A percentile compares a stretch with the other conserved stretches of the same genome.
Evolutionary conservation across 2,797 vertebrate species (phyloP).

Genomic region (Oreochromis mossambicus): DNA sequence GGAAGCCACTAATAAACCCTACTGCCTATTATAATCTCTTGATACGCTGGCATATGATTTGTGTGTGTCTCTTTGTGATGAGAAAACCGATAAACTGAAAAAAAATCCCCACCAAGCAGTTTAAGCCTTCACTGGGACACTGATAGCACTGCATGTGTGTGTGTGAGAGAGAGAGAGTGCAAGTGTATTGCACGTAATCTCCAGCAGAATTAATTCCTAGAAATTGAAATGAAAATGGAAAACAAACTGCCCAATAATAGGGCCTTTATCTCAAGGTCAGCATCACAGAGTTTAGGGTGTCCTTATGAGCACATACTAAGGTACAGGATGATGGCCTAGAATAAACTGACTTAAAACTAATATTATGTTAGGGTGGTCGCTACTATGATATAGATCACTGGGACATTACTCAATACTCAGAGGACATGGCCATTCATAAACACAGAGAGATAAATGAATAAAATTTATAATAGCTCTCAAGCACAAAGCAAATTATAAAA

Average conservation of each 20-base stretch:
- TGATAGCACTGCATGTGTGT: background rate
- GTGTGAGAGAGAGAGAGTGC: background rate
- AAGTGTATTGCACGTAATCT: slow-evolving; percentile 49
- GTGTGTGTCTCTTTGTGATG: slow-evolving; percentile 11
- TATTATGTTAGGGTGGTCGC: background rate
- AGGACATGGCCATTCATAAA: background rate
- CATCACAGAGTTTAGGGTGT: background rate
- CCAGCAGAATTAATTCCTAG: slow-evolving; percentile 66
- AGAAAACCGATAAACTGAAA: slow-evolving; percentile 43
- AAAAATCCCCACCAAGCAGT: slow-evolving; percentile 50
- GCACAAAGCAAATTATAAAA: slow-evolving; percentile 20
- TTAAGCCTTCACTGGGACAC: slow-evolving; percentile 47
- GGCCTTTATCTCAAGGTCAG: slow-evolving; percentile 64
- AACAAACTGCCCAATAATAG: slow-evolving; percentile 22
- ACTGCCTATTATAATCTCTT: slow-evolving; percentile 46
- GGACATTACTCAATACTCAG: slow-evolving; percentile 4
- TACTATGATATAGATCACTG: background rate
- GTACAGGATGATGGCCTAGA: background rate
- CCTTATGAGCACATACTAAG: background rate
- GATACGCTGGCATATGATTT: slow-evolving; percentile 39
- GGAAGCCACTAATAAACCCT: slow-evolving; percentile 30
- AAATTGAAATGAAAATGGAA: slow-evolving; percentile 66
- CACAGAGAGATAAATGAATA: background rate
- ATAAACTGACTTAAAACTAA: background rate
- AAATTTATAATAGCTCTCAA: slow-evolving; percentile 18